These are phyloP conservation scores for Spilarctia lutea DNA, from an alignment of 2,888 invertebrate genomes.

Conservation along the genomic window DNA sequence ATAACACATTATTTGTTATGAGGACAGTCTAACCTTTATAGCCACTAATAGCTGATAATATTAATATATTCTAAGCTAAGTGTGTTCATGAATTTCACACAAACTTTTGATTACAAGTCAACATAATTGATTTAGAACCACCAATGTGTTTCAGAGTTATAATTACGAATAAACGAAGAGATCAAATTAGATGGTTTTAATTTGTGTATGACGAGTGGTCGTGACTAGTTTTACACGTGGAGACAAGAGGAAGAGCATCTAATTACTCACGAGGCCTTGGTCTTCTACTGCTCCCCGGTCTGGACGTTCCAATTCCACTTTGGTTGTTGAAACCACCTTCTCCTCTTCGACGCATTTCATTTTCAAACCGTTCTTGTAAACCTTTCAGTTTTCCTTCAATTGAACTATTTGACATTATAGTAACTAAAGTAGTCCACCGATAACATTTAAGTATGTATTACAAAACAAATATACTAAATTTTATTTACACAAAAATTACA, in stretches of 20 bases:
- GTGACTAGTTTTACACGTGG: slow-evolving; percentile 15
- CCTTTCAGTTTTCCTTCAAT: slow-evolving; percentile 93
- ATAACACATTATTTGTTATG: slow-evolving; percentile 37
- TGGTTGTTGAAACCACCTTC: slow-evolving; percentile 87
- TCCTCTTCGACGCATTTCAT: slow-evolving; percentile 88
- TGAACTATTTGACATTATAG: slow-evolving; percentile 90
- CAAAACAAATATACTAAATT: slow-evolving; percentile 69
- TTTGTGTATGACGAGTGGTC: slow-evolving; percentile 21
- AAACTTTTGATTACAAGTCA: slow-evolving; percentile 5
- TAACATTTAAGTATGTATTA: slow-evolving; percentile 76
- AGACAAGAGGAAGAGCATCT: slow-evolving; percentile 14
- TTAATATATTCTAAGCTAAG: slow-evolving; percentile 7
- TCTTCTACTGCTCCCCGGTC: slow-evolving; percentile 85
- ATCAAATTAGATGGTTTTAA: slow-evolving; percentile 35
- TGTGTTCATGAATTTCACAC: neutral
- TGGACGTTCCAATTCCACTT: slow-evolving; percentile 82
- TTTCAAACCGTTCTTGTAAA: slow-evolving; percentile 92
- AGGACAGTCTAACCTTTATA: slow-evolving; percentile 45
- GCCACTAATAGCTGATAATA: slow-evolving; percentile 17
- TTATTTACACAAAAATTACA: slow-evolving; percentile 80
- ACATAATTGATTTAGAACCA: slow-evolving; percentile 17
- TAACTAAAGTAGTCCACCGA: slow-evolving; percentile 64
- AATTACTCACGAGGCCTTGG: slow-evolving; percentile 88
- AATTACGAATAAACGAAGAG: slow-evolving; percentile 27
- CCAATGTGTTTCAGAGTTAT: slow-evolving; percentile 23